phyloP scores from a whole-genome alignment of 2,797 vertebrate species.

The Poeciliopsis gracilis region DNA sequence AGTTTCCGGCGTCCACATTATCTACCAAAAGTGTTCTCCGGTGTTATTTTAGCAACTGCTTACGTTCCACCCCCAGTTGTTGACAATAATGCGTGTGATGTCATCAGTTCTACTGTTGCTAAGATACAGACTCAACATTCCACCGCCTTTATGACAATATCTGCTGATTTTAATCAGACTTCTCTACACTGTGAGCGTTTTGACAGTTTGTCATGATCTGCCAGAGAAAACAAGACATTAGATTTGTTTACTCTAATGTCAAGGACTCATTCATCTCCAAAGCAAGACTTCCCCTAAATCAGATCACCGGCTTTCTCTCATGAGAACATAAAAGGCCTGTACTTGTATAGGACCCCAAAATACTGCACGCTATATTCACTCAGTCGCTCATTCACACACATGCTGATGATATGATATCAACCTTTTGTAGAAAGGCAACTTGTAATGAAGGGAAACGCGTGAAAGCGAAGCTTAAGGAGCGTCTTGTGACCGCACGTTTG shows the following conservation, averaged over 20 bases:
- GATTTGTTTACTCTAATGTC: neutral
- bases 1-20: neutral
- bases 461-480: neutral
- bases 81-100: neutral
- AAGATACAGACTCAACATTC: neutral
- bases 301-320: neutral
- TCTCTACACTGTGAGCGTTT: neutral
- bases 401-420: neutral
- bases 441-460: neutral
- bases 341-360: no score
- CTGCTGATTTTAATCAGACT: neutral
- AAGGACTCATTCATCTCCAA: neutral
- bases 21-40: neutral
- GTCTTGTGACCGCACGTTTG: neutral
- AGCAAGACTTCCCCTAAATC: neutral
- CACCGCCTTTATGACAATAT: neutral
- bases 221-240: neutral
- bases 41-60: neutral
- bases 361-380: no score
- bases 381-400: no score
- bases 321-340: neutral
- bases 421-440: neutral
- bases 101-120: neutral
- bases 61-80: neutral
- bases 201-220: neutral